These are phyloP conservation scores for Bovichtus variegatus DNA, from an alignment of 2,797 vertebrate genomes.

Conservation along the genomic window DNA sequence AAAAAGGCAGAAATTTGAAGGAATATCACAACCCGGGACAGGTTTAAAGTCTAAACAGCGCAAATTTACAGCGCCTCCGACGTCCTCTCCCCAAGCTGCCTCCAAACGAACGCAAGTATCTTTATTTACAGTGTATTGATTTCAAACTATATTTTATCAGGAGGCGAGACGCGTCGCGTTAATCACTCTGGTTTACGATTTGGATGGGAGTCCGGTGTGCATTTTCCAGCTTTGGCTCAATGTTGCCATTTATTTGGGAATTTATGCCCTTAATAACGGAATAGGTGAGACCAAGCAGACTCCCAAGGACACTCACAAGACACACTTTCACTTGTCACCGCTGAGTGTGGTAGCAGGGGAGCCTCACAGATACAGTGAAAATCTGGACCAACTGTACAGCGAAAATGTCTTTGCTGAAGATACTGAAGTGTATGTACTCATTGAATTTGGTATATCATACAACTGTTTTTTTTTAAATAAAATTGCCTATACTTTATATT, in stretches of 20 bases:
- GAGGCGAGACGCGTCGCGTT: constrained; percentile 7
- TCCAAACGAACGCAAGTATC: constrained; percentile 14
- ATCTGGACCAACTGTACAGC: background rate
- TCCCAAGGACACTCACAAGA: background rate
- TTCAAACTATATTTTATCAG: constrained; percentile 30
- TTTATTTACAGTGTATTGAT: constrained; percentile 57
- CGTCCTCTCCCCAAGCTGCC: constrained; percentile 12
- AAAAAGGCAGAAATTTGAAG: constrained; percentile 36
- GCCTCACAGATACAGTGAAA: constrained; percentile 1
- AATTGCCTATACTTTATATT: background rate
- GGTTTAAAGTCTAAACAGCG: constrained; percentile 57
- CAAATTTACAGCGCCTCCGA: constrained; percentile 43
- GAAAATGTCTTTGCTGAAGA: background rate
- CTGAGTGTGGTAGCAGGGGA: background rate
- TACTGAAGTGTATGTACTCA: background rate
- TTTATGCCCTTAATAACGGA: background rate
- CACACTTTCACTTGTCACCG: background rate
- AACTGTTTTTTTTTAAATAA: background rate
- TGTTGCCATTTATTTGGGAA: background rate
- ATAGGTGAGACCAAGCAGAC: background rate
- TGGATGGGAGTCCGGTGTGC: background rate
- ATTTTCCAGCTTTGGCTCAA: constrained; percentile 26
- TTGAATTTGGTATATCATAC: background rate
- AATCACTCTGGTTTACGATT: constrained; percentile 28
- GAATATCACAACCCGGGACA: constrained; percentile 44